These are phyloP conservation scores for Rhopalosiphum padi DNA, from an alignment of 1,140 invertebrate species.

Conservation along the genomic window DNA sequence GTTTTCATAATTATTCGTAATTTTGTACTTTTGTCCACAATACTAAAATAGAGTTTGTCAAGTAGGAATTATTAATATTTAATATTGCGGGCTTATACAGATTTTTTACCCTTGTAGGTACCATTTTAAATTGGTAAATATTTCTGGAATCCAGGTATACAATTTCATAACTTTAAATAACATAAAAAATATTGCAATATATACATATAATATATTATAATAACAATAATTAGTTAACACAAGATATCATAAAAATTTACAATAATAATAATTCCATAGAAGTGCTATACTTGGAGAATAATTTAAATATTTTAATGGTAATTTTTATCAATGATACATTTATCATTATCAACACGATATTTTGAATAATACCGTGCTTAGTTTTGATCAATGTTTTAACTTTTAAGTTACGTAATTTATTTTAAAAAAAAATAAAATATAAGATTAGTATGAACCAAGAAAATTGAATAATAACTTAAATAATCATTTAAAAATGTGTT, in stretches of 20 bases:
- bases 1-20: background rate
- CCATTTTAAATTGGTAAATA: constrained; percentile 7
- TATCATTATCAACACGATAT: background rate
- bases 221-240: constrained; percentile 28
- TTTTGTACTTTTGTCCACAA: background rate
- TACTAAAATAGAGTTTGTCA: background rate
- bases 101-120: background rate
- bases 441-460: background rate
- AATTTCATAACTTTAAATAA: background rate
- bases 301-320: background rate
- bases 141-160: background rate
- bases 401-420: background rate
- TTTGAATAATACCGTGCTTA: background rate
- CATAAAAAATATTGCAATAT: background rate
- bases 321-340: background rate
- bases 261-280: background rate
- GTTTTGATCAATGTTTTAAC: background rate
- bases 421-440: background rate
- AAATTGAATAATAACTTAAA: background rate
- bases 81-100: background rate
- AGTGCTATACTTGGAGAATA: background rate
- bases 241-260: background rate
- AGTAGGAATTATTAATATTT: background rate
- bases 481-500: background rate
- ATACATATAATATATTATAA: background rate